phyloP scores from a whole-genome alignment of 2,113 vertebrate species.

The Rhagologus leucostigma region DNA sequence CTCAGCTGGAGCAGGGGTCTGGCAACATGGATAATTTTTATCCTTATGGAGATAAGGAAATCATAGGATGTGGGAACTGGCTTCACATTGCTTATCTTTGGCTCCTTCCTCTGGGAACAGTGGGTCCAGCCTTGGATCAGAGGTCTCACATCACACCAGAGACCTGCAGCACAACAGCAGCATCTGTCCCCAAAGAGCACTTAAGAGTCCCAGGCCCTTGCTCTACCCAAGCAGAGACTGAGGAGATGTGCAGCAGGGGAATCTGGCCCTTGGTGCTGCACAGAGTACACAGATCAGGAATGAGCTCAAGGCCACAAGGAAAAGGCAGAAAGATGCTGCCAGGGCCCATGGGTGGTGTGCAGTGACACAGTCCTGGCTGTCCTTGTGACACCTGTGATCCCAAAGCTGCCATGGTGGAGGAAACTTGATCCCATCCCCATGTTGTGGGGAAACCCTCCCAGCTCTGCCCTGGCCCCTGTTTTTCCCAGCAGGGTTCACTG shows the following conservation, averaged over 20 bases:
- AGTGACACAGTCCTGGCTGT: neutral
- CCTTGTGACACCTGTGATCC: neutral
- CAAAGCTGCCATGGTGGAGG: accelerated
- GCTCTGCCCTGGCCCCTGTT: neutral
- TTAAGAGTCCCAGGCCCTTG: neutral
- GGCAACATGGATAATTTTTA: neutral
- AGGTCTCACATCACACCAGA: neutral
- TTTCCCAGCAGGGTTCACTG: neutral
- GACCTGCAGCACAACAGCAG: neutral
- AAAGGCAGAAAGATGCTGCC: neutral
- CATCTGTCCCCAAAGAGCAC: neutral
- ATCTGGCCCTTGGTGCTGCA: neutral
- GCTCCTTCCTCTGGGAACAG: neutral
- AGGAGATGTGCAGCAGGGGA: neutral
- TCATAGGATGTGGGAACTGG: neutral
- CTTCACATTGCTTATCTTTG: neutral
- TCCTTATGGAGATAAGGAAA: neutral
- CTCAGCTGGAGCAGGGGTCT: neutral
- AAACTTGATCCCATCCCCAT: neutral
- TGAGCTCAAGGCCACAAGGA: neutral
- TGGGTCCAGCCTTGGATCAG: neutral
- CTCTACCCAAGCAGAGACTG: neutral
- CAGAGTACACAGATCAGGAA: neutral
- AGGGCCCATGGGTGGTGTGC: neutral
- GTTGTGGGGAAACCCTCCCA: neutral